A percentile compares a stretch with the other conserved stretches of the same genome.
These are phyloP conservation scores for Telenomus remus DNA, from an alignment of 1,140 invertebrate species.

Conservation along the genomic window DNA sequence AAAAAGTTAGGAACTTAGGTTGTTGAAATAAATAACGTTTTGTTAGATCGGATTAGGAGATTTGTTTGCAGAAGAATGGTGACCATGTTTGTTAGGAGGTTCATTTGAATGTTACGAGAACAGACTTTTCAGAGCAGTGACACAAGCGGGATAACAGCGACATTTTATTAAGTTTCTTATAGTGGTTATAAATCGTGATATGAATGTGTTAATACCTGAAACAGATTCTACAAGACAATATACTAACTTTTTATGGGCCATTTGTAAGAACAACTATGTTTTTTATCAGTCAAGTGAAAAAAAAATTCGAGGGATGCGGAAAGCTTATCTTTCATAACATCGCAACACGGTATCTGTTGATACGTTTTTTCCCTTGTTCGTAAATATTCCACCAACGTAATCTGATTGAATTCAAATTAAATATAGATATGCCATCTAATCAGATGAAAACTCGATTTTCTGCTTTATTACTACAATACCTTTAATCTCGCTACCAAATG, in stretches of 20 bases:
- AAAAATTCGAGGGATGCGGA: background rate
- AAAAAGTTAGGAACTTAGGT: too few relatives aligned
- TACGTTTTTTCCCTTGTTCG: background rate
- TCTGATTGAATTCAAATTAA: background rate
- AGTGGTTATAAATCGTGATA: background rate
- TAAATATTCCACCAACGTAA: too few relatives aligned
- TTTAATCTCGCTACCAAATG: slow-evolving; percentile 32
- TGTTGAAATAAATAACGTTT: too few relatives aligned
- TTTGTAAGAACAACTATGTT: background rate
- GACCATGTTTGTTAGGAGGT: too few relatives aligned
- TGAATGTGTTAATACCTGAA: slow-evolving; percentile 2
- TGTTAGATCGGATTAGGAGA: too few relatives aligned
- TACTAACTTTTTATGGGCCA: background rate
- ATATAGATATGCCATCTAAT: background rate
- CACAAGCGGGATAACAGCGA: background rate
- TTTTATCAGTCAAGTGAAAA: background rate
- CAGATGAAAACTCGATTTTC: slow-evolving; percentile 6
- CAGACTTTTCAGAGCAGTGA: too few relatives aligned
- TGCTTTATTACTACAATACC: slow-evolving; percentile 11
- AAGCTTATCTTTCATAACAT: background rate
- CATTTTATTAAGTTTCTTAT: slow-evolving; percentile 2
- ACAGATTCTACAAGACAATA: background rate
- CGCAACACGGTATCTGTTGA: too few relatives aligned
- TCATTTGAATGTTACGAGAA: too few relatives aligned
- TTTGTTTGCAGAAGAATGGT: too few relatives aligned